Evolutionary conservation across 2,113 vertebrate genomes (phyloP).

Genomic region (Xenotilapia caudafasciata): DNA sequence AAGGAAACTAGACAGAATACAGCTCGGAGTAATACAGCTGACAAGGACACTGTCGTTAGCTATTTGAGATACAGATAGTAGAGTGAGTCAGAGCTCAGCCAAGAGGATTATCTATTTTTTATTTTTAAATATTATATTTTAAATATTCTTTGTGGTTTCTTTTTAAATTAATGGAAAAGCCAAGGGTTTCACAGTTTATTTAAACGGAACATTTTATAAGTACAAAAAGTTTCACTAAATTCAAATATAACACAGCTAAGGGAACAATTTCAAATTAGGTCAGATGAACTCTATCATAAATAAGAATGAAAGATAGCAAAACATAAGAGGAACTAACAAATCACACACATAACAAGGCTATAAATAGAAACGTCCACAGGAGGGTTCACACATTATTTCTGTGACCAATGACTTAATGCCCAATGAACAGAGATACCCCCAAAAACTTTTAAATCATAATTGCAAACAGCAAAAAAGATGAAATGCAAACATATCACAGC

Average conservation of each 20-base stretch:
- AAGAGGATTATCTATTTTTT: neutral
- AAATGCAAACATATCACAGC: neutral
- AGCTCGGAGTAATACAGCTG: neutral
- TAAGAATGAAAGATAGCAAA: neutral
- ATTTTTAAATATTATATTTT: neutral
- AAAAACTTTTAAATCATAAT: neutral
- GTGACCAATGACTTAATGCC: neutral
- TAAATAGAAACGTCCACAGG: neutral
- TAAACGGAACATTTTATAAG: rapidly evolving
- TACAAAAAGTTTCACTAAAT: neutral
- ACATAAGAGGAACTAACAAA: neutral
- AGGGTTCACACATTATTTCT: neutral
- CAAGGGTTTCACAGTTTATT: neutral
- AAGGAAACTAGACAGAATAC: neutral
- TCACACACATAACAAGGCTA: neutral
- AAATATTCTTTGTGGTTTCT: neutral
- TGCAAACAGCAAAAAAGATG: neutral
- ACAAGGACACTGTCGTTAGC: neutral
- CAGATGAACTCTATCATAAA: neutral
- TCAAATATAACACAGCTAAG: neutral
- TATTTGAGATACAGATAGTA: neutral
- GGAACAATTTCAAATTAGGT: neutral
- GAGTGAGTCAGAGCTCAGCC: neutral
- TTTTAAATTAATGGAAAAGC: neutral
- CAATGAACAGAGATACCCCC: neutral